Percentiles rank a stretch among this genome's conserved stretches.
phyloP scores from a whole-genome alignment of 1,140 invertebrate species.

The Polypedilum pembai region DNA sequence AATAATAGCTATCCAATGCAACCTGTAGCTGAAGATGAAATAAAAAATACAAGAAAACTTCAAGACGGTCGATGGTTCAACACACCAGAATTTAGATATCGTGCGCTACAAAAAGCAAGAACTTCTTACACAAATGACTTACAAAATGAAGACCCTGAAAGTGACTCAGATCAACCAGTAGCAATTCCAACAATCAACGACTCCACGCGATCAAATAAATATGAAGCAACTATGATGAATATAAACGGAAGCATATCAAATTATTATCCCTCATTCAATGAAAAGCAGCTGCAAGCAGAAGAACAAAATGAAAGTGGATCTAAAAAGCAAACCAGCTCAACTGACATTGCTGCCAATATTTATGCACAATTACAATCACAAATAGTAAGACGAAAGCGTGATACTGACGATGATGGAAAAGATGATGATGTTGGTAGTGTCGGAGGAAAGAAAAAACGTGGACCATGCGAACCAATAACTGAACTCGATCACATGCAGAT shows the following conservation, averaged over 20 bases:
- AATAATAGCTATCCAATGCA: conserved; percentile 23
- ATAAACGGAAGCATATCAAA: background rate
- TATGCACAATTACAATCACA: background rate
- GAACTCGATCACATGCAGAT: conserved; percentile 31
- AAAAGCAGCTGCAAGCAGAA: background rate
- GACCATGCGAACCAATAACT: conserved; percentile 43
- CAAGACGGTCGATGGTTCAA: conserved; percentile 36
- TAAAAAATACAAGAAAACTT: conserved; percentile 33
- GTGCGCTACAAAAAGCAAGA: conserved; percentile 35
- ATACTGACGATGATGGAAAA: background rate
- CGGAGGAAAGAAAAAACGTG: conserved; percentile 44
- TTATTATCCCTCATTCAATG: background rate
- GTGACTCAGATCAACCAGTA: background rate
- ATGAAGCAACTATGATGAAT: background rate
- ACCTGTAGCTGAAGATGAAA: background rate
- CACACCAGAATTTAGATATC: conserved; percentile 34
- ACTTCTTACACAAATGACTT: conserved; percentile 19
- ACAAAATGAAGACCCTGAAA: background rate
- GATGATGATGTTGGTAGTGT: conserved; percentile 1
- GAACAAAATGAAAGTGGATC: background rate
- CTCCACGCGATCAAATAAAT: background rate
- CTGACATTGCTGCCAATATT: background rate
- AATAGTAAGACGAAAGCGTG: background rate
- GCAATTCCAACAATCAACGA: background rate
- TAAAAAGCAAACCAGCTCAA: background rate